phyloP scores from a whole-genome alignment of 2,113 vertebrate species.

The Callopanchax toddi region DNA sequence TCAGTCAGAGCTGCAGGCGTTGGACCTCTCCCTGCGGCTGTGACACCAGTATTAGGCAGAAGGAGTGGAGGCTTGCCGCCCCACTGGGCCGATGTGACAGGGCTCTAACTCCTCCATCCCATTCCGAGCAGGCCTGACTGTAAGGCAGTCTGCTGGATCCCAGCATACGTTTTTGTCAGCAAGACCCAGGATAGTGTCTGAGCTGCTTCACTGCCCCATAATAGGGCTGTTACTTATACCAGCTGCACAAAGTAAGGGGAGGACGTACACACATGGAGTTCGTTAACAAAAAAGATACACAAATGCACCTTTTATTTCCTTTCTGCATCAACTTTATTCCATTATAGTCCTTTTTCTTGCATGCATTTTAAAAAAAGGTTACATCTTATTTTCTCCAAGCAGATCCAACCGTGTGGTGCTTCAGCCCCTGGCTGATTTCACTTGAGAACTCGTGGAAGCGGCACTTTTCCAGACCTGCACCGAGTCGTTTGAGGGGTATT shows the following conservation, averaged over 20 bases:
- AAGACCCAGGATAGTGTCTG: constrained; percentile 37
- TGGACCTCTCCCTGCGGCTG: constrained; percentile 39
- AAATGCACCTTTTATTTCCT: background rate
- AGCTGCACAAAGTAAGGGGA: constrained; percentile 26
- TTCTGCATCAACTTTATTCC: background rate
- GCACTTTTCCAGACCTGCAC: constrained; percentile 58
- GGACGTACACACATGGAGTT: background rate
- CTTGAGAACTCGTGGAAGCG: constrained; percentile 63
- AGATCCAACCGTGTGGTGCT: constrained; percentile 40
- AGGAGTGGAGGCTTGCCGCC: constrained; percentile 52
- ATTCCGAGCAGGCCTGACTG: constrained; percentile 36
- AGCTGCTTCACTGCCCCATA: constrained; percentile 65
- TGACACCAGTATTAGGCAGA: constrained; percentile 69
- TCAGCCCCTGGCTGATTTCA: constrained; percentile 33
- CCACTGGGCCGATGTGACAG: constrained; percentile 66
- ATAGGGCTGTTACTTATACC: constrained; percentile 59
- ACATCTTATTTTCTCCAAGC: constrained; percentile 44
- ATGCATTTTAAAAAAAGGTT: constrained; percentile 17
- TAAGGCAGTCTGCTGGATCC: constrained; percentile 65
- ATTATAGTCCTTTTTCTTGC: constrained; percentile 7
- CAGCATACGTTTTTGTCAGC: constrained; percentile 72
- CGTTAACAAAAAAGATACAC: constrained; percentile 5
- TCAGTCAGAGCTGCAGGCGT: constrained; percentile 6
- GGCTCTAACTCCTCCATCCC: constrained; percentile 68
- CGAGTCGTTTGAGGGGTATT: constrained; percentile 53